phyloP scores from a whole-genome alignment of 2,113 vertebrate species.

The Myotis brandtii region DNA sequence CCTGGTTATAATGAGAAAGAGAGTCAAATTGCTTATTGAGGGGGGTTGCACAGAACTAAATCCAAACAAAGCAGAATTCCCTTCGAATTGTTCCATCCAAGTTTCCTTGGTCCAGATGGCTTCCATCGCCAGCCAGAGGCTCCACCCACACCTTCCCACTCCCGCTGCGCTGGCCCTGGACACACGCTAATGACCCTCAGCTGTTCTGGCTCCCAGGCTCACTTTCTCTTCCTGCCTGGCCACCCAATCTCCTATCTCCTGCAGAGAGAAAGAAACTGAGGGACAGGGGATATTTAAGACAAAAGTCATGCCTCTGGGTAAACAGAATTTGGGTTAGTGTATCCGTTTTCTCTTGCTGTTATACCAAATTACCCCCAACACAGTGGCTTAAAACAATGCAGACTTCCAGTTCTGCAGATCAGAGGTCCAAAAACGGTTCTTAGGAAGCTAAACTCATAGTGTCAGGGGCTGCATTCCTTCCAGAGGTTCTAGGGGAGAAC shows the following conservation, averaged over 20 bases:
- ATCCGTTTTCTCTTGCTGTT: not conserved
- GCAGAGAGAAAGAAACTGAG: not conserved
- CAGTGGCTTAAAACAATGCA: not conserved
- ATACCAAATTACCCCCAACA: not conserved
- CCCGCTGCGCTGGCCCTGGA: slow-evolving; percentile 45
- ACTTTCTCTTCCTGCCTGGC: slow-evolving; percentile 52
- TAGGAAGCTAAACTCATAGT: not conserved
- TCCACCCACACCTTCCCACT: slow-evolving; percentile 71
- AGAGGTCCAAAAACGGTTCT: not conserved
- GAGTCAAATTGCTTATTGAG: slow-evolving; percentile 66
- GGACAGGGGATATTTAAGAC: not conserved
- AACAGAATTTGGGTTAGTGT: not conserved
- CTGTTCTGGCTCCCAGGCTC: slow-evolving; percentile 65
- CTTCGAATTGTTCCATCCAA: slow-evolving; percentile 69
- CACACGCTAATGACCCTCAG: slow-evolving; percentile 68
- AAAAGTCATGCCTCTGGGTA: slow-evolving; percentile 6
- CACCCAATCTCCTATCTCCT: slow-evolving; percentile 59
- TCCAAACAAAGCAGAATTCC: slow-evolving; percentile 81
- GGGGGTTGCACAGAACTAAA: slow-evolving; percentile 65
- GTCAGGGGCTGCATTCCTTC: not conserved
- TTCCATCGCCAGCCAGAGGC: slow-evolving; percentile 60
- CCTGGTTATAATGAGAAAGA: slow-evolving; percentile 63
- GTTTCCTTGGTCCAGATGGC: slow-evolving; percentile 76
- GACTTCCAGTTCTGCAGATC: not conserved
- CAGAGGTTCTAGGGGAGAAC: not conserved